These are phyloP conservation scores for Neopelma chrysocephalum DNA, from an alignment of 2,797 vertebrate species.

Conservation along the genomic window DNA sequence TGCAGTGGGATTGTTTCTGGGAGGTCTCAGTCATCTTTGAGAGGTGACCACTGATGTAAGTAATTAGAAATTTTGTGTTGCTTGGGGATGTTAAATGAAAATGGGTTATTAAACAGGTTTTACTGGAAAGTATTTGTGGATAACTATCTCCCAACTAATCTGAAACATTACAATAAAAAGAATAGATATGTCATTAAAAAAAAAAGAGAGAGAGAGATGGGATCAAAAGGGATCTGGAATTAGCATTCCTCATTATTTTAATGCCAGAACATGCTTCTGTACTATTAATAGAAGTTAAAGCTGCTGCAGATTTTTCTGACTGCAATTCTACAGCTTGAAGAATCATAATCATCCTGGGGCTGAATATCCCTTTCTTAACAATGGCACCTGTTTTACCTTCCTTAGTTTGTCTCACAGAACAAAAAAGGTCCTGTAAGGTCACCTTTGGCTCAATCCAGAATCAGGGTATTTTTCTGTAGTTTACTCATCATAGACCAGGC, in stretches of 20 bases:
- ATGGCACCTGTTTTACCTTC: conserved; percentile 64
- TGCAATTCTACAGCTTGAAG: conserved; percentile 31
- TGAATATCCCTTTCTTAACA: conserved; percentile 42
- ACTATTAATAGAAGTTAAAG: conserved; percentile 49
- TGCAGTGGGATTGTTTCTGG: not conserved
- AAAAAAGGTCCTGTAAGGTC: conserved; percentile 60
- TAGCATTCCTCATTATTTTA: conserved; percentile 51
- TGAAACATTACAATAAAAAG: conserved; percentile 19
- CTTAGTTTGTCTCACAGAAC: conserved; percentile 46
- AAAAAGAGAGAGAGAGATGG: not conserved
- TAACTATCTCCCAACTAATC: conserved; percentile 29
- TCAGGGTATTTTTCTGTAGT: conserved; percentile 31
- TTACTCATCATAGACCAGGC: not conserved
- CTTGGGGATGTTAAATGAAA: conserved; percentile 13
- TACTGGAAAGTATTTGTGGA: conserved; percentile 17
- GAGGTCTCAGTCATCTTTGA: not conserved
- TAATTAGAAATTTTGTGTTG: conserved; percentile 19
- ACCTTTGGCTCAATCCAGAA: conserved; percentile 29
- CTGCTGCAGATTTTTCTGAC: conserved; percentile 34
- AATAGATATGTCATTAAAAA: not conserved
- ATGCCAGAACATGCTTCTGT: conserved; percentile 34
- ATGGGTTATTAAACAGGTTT: conserved; percentile 1
- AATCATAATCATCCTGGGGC: conserved; percentile 1
- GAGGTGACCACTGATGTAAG: not conserved
- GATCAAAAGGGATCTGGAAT: conserved; percentile 39